Evolutionary conservation across 2,888 invertebrate species (phyloP).

Genomic region (Lithophane ornitopus): DNA sequence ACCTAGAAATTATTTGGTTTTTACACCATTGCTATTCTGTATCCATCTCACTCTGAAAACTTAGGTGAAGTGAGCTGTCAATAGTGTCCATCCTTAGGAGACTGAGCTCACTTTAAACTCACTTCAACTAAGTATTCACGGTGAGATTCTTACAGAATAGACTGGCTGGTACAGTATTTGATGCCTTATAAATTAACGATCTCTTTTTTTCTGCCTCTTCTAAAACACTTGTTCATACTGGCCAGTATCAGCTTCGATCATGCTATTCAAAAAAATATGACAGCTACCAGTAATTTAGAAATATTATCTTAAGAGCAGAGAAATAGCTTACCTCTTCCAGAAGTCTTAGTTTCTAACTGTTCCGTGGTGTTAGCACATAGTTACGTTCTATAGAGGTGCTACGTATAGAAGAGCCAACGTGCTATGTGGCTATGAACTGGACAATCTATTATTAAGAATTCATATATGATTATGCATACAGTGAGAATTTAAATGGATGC

Average conservation of each 20-base stretch:
- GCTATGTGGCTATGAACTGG: slow-evolving; percentile 62
- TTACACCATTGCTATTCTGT: not conserved
- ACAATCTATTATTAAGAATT: slow-evolving; percentile 65
- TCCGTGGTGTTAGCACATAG: slow-evolving; percentile 59
- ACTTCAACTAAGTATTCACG: too few species aligned
- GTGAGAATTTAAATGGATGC: slow-evolving; percentile 57
- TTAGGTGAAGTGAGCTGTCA: too few species aligned
- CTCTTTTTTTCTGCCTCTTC: not conserved
- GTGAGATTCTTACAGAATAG: too few species aligned
- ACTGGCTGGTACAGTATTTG: too few species aligned
- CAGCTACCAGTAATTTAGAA: not conserved
- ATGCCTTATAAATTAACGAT: not conserved
- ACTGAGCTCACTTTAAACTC: too few species aligned
- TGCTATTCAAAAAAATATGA: not conserved
- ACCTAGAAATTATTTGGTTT: not conserved
- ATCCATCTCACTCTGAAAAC: too few species aligned
- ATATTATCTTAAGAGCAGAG: not conserved
- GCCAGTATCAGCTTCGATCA: not conserved
- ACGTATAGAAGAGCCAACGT: slow-evolving; percentile 47
- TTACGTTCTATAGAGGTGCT: slow-evolving; percentile 49
- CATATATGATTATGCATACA: slow-evolving; percentile 43
- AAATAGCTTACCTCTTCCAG: slow-evolving; percentile 48
- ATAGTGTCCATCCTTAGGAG: too few species aligned
- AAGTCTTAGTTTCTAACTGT: slow-evolving; percentile 43
- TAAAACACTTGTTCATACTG: not conserved